Base-by-base conservation (phyloP, 2,113 vertebrate species). In the Mastomys natalensis region DNA sequence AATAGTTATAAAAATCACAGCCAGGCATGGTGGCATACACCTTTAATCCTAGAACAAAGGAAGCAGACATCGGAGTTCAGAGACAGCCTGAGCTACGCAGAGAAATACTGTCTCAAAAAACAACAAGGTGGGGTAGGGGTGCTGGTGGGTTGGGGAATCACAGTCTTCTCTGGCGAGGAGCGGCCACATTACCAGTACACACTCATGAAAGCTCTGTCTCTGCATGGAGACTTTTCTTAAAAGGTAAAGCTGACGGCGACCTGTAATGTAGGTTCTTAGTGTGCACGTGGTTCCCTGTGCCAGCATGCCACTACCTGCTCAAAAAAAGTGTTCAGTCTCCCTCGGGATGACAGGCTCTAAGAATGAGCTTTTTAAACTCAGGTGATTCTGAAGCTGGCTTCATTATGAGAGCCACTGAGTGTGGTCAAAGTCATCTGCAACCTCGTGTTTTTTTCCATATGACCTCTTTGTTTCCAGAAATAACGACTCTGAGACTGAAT, bases 1-100 rank as follows among this genome's bases (percentile, higher is more conserved):
- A 90, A 40, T 21, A 5, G 64, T 85, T 51, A 43, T 77, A 92
- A 92, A 96, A 97, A 48, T 55, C 64, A 90, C 4, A 16, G 22
- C n/a, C 12, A 13, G 34, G 19, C 31, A 12, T n/a, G 17, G 78
- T 55, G 48, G 76, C 15, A 37, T 17, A 81, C 34, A 37, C 34
- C 19, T 81, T 24, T 81, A 37, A 22, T 81, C 31, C 77, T 34
- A 55, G 9, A 17, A 58, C 10, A 13, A 15, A 58, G 51, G 58
- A 85, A 45, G 15, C 13, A 84, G 81, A 43, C 17, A 26, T 64
- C 81, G 31, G 81, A 62, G 40, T 45, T 85, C 7, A 26, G 40
- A 29, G 40, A 19, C 15, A 64, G 81, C 81, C 58, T 85, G 55
- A 12, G 40, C 81, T 45, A 84, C n/a, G 62, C n/a, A 84, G 58